Percentiles rank a stretch among this genome's conserved stretches.
phyloP scores from a whole-genome alignment of 2,797 vertebrate species.

The Ptychobarbus kaznakovi region DNA sequence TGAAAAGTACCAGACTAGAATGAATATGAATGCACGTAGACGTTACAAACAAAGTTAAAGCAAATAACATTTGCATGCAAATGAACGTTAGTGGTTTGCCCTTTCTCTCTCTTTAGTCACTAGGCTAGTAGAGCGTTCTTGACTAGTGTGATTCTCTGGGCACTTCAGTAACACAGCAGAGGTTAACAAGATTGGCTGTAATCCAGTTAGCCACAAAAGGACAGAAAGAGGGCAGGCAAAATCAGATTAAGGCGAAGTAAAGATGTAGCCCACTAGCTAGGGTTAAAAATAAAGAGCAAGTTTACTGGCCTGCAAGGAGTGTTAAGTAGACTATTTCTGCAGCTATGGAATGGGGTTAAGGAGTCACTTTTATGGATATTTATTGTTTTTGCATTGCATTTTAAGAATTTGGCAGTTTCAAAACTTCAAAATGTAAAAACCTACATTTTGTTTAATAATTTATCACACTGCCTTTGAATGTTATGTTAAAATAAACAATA shows the following conservation, averaged over 20 bases:
- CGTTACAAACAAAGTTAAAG: constrained; percentile 69
- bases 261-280: constrained; percentile 62
- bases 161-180: constrained; percentile 75
- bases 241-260: constrained; percentile 73
- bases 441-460: background rate
- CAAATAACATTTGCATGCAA: constrained; percentile 73
- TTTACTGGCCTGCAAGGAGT: constrained; percentile 52
- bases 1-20: constrained; percentile 67
- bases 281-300: constrained; percentile 67
- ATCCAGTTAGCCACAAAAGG: constrained; percentile 76
- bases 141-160: constrained; percentile 49
- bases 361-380: constrained; percentile 1
- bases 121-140: constrained; percentile 56
- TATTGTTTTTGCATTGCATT: background rate
- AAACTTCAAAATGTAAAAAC: background rate
- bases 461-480: background rate
- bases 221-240: constrained; percentile 69
- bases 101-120: constrained; percentile 50
- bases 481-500: background rate
- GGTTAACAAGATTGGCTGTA: constrained; percentile 81
- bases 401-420: background rate
- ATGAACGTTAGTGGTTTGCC: constrained; percentile 33
- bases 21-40: constrained; percentile 61
- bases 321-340: constrained; percentile 51
- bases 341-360: constrained; percentile 18